phyloP scores from a whole-genome alignment of 2,888 invertebrate species.

The Carabus problematicus region DNA sequence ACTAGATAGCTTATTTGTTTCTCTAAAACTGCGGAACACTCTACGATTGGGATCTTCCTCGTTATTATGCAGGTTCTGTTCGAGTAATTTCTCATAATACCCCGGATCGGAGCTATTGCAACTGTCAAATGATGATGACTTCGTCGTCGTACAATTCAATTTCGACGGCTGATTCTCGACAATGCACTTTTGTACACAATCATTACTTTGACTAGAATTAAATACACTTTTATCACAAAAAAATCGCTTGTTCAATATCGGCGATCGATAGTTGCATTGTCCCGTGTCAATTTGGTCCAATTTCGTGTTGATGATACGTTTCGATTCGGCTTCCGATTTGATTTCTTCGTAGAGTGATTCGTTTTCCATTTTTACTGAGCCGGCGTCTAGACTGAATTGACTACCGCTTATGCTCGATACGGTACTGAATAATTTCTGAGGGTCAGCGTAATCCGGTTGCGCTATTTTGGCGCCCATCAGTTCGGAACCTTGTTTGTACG shows the following conservation, averaged over 20 bases:
- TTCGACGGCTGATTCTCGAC: too few species aligned
- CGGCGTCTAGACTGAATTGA: constrained; percentile 44
- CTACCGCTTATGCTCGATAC: constrained; percentile 48
- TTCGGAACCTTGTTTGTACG: constrained; percentile 81
- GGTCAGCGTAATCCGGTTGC: constrained; percentile 85
- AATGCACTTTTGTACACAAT: constrained; percentile 60
- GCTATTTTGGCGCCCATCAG: constrained; percentile 88
- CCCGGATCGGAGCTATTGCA: background rate
- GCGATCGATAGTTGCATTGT: constrained; percentile 22
- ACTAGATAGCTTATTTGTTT: background rate
- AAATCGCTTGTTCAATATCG: constrained; percentile 24
- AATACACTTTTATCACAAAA: constrained; percentile 68
- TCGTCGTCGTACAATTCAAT: too few species aligned
- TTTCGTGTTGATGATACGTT: constrained; percentile 58
- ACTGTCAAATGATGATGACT: too few species aligned
- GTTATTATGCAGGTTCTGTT: constrained; percentile 34
- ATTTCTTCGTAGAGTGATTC: constrained; percentile 44
- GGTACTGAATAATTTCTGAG: constrained; percentile 66
- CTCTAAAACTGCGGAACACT: constrained; percentile 12
- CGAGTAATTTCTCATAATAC: constrained; percentile 37
- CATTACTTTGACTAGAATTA: constrained; percentile 66
- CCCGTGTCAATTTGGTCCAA: constrained; percentile 35
- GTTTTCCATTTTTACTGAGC: constrained; percentile 47
- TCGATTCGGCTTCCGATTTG: constrained; percentile 53
- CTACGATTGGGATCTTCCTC: constrained; percentile 18